A percentile compares a stretch with the other conserved stretches of the same genome.
These are phyloP conservation scores for Eulithis testata DNA, from an alignment of 2,888 invertebrate genomes.

Conservation along the genomic window DNA sequence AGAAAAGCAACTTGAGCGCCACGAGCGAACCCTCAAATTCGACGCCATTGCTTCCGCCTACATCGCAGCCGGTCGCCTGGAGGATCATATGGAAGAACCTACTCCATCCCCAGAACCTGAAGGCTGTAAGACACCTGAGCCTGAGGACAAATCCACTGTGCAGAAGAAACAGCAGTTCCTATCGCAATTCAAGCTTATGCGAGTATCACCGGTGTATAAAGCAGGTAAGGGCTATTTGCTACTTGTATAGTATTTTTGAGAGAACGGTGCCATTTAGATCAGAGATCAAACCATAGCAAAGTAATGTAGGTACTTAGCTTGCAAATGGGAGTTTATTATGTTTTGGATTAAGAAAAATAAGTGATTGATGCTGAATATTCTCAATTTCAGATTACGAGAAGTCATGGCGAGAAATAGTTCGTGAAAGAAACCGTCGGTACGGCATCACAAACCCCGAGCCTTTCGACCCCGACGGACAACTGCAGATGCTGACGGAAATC, in stretches of 20 bases:
- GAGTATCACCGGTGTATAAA: slow-evolving; percentile 81
- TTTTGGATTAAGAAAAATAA: too few relatives aligned
- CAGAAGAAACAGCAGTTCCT: slow-evolving; percentile 86
- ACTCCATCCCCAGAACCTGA: slow-evolving; percentile 1
- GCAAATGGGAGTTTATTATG: too few relatives aligned
- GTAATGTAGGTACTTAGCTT: too few relatives aligned
- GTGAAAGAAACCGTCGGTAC: slow-evolving; percentile 85
- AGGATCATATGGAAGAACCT: slow-evolving; percentile 56
- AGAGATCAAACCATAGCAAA: too few relatives aligned
- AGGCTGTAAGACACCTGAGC: slow-evolving; percentile 3
- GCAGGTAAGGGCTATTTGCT: slow-evolving; percentile 78
- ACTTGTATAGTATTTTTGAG: background rate
- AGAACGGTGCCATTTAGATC: too few relatives aligned
- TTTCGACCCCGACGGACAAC: slow-evolving; percentile 65
- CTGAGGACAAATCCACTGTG: slow-evolving; percentile 44
- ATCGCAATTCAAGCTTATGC: slow-evolving; percentile 82
- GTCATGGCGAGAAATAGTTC: slow-evolving; percentile 86
- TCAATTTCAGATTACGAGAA: slow-evolving; percentile 84
- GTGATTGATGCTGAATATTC: slow-evolving; percentile 5
- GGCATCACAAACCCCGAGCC: slow-evolving; percentile 58
- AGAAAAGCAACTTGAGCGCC: slow-evolving; percentile 84
- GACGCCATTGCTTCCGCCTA: slow-evolving; percentile 83
- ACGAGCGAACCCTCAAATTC: slow-evolving; percentile 82
- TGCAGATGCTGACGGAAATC: slow-evolving; percentile 74
- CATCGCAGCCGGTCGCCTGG: slow-evolving; percentile 67